These are phyloP conservation scores for Sphaerophoria rueppellii DNA, from an alignment of 2,888 invertebrate species.

Conservation along the genomic window DNA sequence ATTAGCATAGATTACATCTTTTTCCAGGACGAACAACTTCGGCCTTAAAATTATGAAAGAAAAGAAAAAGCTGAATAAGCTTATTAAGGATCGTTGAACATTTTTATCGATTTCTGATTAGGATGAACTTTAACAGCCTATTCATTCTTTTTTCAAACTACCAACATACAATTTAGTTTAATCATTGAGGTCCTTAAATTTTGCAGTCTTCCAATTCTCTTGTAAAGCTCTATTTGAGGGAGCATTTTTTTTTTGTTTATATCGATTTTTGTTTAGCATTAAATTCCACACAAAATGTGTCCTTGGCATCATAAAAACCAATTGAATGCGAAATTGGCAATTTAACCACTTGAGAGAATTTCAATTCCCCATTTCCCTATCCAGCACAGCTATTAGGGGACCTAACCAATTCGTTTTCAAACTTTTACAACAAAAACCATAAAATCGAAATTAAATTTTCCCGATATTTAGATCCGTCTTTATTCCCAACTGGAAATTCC, in stretches of 20 bases:
- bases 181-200: too few relatives aligned
- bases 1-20: too few relatives aligned
- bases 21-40: too few relatives aligned
- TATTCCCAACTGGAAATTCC: neutral
- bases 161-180: too few relatives aligned
- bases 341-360: constrained; percentile 46
- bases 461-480: neutral
- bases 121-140: too few relatives aligned
- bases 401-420: neutral
- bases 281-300: constrained; percentile 29
- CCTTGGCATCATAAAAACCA: constrained; percentile 51
- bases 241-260: neutral
- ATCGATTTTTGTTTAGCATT: neutral
- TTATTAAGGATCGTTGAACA: too few relatives aligned
- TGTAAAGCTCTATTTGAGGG: too few relatives aligned
- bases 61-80: too few relatives aligned
- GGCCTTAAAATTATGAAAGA: too few relatives aligned
- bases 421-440: constrained; percentile 10
- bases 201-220: too few relatives aligned
- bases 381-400: neutral
- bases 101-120: too few relatives aligned
- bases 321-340: constrained; percentile 63
- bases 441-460: constrained; percentile 59
- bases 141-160: too few relatives aligned
- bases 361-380: constrained; percentile 30